Base-by-base conservation (phyloP, 2,113 vertebrate species). In the Rhineura floridana region DNA sequence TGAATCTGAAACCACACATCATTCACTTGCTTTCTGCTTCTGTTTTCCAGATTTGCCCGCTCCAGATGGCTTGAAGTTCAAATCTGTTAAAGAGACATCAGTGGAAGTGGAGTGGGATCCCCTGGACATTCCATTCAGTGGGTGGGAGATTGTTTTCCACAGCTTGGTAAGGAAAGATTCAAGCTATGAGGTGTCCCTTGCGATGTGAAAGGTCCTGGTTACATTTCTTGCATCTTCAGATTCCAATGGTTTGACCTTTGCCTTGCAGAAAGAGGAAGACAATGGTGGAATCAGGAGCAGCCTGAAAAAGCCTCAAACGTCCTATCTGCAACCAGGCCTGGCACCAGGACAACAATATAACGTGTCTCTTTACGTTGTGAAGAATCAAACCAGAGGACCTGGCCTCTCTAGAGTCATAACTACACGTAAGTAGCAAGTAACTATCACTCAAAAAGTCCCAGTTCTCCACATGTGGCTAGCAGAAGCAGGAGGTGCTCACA, bases 101-200 rank as follows among this genome's bases (percentile, higher is more conserved):
- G 98, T 99, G 72, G 98, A 99, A 91, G 99, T 99, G 88, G 97
- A 98, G 89, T 99, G 99, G 99, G 99, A 99, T 85, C 98, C 99
- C 52, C 88, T 99, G 89, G 97, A 98, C 90, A 98, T 99, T 8
- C 96, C 98, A 46, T 99, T 99, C 63, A 98, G 99, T 93, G 97
- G 98, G 2, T 99, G 99, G 99, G 98, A 99, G 93, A 97, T 99
- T 89, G 97, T 99, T 93, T 99, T 99, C 95, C 97, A 94, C 85
- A 98, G 98, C 81, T 98, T 97, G 89, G 99, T 99, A 91, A 98
- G 97, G 93, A 39, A 81, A 33, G 3, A 2, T 0, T 1, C 42
- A 48, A 11, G 13, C 13, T 11, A 11, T 1, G 19, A 44, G 25
- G 15, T 70, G 63, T 48, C 33, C 23, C 4, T 19, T 73, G 72